Conservation (phyloP, 2,113 vertebrate genomes). For the Jacana jacana region DNA sequence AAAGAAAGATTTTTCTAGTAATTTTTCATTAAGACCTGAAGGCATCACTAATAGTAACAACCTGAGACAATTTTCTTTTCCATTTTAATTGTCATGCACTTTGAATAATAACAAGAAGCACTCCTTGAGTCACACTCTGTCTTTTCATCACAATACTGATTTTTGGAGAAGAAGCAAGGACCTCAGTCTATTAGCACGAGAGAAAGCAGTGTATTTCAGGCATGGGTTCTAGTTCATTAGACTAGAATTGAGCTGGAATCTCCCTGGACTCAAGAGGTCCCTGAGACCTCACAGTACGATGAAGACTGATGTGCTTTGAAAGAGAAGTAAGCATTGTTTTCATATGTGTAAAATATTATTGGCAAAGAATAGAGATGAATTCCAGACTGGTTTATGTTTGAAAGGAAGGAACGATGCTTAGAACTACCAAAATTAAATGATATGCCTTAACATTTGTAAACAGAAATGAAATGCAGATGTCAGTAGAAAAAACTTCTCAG, state of each 20-base stretch:
- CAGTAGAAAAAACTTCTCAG: neutral
- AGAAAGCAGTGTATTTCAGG: neutral
- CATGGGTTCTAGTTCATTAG: neutral
- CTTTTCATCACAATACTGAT: neutral
- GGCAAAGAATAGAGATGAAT: slow-evolving; percentile 7
- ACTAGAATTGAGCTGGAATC: neutral
- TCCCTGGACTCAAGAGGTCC: neutral
- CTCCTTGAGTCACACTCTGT: neutral
- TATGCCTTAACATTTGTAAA: slow-evolving; percentile 7
- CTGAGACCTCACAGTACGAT: neutral
- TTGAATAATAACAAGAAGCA: neutral
- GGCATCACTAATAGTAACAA: neutral
- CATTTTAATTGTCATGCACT: neutral
- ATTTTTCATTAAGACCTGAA: neutral
- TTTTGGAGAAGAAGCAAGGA: neutral
- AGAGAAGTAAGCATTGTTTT: neutral
- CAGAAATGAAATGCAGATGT: neutral
- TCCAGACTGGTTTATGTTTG: neutral
- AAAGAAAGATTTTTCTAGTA: neutral
- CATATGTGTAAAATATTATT: neutral
- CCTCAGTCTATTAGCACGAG: neutral
- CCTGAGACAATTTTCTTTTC: neutral
- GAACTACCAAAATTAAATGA: neutral
- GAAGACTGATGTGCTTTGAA: neutral
- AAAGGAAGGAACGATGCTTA: neutral